Base-by-base conservation (phyloP, 2,113 vertebrate species). In the Alexandromys fortis region DNA sequence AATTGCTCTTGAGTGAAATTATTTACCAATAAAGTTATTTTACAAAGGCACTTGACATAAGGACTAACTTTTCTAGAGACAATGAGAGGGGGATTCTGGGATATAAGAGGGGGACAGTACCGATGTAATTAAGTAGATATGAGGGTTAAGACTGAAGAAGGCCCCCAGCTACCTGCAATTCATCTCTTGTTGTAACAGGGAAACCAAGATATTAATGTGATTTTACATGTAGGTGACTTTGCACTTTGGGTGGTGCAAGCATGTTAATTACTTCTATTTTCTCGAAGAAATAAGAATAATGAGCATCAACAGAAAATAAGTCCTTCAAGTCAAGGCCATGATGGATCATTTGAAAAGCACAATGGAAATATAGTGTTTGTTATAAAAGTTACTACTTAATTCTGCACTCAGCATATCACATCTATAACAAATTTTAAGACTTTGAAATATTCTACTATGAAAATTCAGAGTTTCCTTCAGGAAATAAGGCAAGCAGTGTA, bases 401-500 rank as follows among this genome's bases (percentile, higher is more conserved):
- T 93, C n/a, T 76, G 5, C 81, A 90, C 42, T 73, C 49, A 90
- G 76, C 81, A 86, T 35, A 38, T 5, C 45, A 93, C 70, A 93
- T 85, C 42, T 94, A 17, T 93, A 90, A 55, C 90, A 93, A 91
- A 89, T 92, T 96, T 73, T 81, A 94, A 97, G 72, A 91, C 38
- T n/a, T 86, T 90, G 86, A 77, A 86, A 88, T 95, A 86, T 94
- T 94, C 81, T 61, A 75, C 61, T 91, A 55, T 93, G 72, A 94
- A 97, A 94, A 82, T 94, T 92, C 67, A 90, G 30, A 52, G 30
- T 93, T 97, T 97, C 47, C 85, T 94, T 90, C 88, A 89, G 88
- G 42, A 96, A 92, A 78, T 89, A 95, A 96, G 77, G 21, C 91
- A 94, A 35, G 7, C 35, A 45, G 81, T 91, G 33, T 87, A 92